Conservation (phyloP, 2,113 vertebrate species). For the Scopus umbretta region DNA sequence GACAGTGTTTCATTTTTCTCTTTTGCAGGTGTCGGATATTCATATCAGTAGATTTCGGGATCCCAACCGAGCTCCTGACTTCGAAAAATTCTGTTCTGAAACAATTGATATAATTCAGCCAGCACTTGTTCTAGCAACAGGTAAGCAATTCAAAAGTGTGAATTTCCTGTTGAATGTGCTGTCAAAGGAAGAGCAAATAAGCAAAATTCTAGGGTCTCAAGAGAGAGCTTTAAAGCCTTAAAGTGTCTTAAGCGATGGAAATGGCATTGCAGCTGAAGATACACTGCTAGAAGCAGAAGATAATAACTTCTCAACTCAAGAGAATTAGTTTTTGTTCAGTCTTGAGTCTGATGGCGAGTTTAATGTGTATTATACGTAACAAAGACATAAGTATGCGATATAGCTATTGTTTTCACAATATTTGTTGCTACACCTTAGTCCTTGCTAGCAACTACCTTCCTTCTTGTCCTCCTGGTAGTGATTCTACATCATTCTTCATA, state of each 20-base stretch:
- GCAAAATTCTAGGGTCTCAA: not conserved
- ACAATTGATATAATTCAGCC: conserved; percentile 87
- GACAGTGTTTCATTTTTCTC: not conserved
- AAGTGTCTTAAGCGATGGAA: not conserved
- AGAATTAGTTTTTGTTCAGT: not conserved
- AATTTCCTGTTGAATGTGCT: not conserved
- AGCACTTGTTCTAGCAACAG: conserved; percentile 90
- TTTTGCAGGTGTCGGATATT: conserved; percentile 87
- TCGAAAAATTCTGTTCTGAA: conserved; percentile 92
- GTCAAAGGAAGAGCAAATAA: not conserved
- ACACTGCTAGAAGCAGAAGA: not conserved
- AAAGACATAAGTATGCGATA: not conserved
- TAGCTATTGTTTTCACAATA: not conserved
- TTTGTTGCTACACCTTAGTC: not conserved
- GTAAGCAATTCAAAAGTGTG: conserved; percentile 63
- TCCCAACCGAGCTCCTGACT: conserved; percentile 81
- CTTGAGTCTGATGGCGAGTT: not conserved
- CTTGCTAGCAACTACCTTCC: not conserved
- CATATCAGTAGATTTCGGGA: conserved; percentile 92
- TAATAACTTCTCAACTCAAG: not conserved
- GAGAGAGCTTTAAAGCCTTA: not conserved
- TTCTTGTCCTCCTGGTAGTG: not conserved
- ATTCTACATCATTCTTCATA: not conserved
- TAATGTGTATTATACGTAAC: not conserved
- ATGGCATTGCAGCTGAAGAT: not conserved